Evolutionary conservation across 2,888 invertebrate genomes (phyloP).

Genomic region (Philhelius pedissequus): DNA sequence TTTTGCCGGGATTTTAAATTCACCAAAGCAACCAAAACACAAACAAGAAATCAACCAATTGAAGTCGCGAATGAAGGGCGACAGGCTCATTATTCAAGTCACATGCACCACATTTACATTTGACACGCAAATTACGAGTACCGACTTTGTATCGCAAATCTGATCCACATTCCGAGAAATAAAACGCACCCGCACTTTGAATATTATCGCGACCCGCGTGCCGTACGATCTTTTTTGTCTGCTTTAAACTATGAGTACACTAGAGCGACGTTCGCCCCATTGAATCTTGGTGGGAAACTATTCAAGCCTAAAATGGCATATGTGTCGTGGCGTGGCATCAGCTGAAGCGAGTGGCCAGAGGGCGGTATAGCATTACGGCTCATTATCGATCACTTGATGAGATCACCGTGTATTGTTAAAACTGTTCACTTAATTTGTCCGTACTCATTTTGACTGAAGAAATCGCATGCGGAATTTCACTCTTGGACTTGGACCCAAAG

Average conservation of each 20-base stretch:
- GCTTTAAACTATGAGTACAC: not conserved
- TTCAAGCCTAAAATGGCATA: slow-evolving; percentile 30
- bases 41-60: slow-evolving; percentile 4
- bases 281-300: slow-evolving; percentile 19
- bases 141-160: slow-evolving; percentile 2
- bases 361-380: slow-evolving; percentile 43
- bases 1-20: slow-evolving; percentile 22
- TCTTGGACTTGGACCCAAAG: not conserved
- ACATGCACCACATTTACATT: slow-evolving; percentile 33
- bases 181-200: slow-evolving; percentile 43
- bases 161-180: slow-evolving; percentile 28
- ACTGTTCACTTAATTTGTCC: not conserved
- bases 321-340: slow-evolving; percentile 34
- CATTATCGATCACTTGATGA: slow-evolving; percentile 64
- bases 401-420: slow-evolving; percentile 45
- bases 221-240: not conserved
- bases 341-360: slow-evolving; percentile 6
- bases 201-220: not conserved
- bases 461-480: slow-evolving; percentile 47
- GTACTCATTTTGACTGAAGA: not conserved
- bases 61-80: slow-evolving; percentile 23
- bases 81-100: slow-evolving; percentile 41
- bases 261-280: no score
- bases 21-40: not conserved
- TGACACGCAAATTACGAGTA: not conserved